Evolutionary conservation across 2,113 vertebrate genomes (phyloP).

Genomic region (Bubo bubo): DNA sequence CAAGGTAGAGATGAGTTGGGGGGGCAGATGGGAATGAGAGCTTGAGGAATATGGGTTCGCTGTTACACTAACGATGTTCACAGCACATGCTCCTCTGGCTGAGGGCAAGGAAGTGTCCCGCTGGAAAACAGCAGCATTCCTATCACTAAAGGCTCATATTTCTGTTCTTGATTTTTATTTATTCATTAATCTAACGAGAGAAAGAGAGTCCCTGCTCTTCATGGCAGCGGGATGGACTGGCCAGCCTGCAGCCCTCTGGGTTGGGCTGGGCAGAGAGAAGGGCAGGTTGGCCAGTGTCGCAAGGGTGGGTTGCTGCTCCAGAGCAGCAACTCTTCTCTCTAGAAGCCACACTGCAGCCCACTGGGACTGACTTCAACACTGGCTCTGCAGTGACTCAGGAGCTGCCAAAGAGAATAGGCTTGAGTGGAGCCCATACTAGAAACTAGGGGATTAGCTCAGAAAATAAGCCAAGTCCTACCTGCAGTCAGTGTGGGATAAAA

Average conservation of each 20-base stretch:
- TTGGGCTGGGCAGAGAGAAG: no score
- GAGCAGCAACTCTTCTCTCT: background rate
- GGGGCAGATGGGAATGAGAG: background rate
- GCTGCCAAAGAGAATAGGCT: background rate
- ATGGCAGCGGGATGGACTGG: background rate
- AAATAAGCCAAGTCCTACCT: background rate
- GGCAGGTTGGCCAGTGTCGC: background rate
- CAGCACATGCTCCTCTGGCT: background rate
- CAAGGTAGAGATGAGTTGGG: background rate
- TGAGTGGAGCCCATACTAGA: background rate
- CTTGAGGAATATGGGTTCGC: background rate
- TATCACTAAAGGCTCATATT: background rate
- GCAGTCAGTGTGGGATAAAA: background rate
- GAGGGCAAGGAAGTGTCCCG: no score
- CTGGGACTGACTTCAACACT: background rate
- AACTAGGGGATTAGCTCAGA: background rate
- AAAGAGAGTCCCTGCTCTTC: background rate
- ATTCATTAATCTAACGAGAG: background rate
- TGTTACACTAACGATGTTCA: background rate
- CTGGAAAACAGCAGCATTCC: background rate
- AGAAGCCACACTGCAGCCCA: background rate
- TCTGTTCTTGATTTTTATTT: background rate
- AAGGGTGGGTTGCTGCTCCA: background rate
- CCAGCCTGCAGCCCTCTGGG: background rate
- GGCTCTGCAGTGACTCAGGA: background rate